Evolutionary conservation across 2,797 vertebrate species (phyloP).

Genomic region (Leptatherina wallacei): DNA sequence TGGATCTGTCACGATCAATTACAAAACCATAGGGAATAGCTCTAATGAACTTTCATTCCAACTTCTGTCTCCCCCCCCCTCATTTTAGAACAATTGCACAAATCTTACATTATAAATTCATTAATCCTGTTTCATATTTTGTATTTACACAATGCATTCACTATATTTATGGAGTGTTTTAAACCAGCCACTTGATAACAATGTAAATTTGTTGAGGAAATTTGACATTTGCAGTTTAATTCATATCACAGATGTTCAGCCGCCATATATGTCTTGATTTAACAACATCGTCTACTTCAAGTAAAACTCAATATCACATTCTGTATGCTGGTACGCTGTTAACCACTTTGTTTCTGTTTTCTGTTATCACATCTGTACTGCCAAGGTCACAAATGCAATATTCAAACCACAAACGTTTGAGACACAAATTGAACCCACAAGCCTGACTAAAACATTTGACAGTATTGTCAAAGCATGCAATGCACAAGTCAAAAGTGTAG

Average conservation of each 20-base stretch:
- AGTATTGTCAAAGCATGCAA: conserved; percentile 18
- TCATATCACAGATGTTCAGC: conserved; percentile 11
- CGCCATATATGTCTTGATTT: not conserved
- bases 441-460: conserved; percentile 28
- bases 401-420: conserved; percentile 20
- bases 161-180: conserved; percentile 8
- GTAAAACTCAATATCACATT: conserved; percentile 16
- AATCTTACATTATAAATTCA: conserved; percentile 19
- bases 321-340: conserved; percentile 7
- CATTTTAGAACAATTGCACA: no score
- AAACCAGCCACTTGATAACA: conserved; percentile 13
- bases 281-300: not conserved
- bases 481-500: conserved; percentile 33
- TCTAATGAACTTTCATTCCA: conserved; percentile 65
- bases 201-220: conserved; percentile 20
- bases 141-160: not conserved
- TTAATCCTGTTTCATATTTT: not conserved
- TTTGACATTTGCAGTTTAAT: conserved; percentile 8
- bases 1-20: conserved; percentile 80
- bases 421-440: conserved; percentile 6
- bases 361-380: conserved; percentile 31
- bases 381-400: not conserved
- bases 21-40: conserved; percentile 65
- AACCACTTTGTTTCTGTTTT: conserved; percentile 30
- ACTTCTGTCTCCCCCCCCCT: conserved; percentile 43